Evolutionary conservation across 1,140 invertebrate genomes (phyloP), one percentile per base, ranked within the genome.

Genomic region (Whitmania pigra): DNA sequence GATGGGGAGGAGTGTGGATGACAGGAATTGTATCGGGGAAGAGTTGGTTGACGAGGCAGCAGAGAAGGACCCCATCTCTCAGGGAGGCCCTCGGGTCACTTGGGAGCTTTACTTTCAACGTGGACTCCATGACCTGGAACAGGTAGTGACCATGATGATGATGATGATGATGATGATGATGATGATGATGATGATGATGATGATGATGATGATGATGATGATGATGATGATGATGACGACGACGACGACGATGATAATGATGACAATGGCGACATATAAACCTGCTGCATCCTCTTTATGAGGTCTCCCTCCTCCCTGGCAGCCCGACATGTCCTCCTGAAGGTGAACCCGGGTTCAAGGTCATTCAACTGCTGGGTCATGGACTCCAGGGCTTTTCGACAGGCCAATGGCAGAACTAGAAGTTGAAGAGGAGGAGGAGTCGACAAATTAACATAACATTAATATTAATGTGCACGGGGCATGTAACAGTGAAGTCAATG

Each of bases 1-100:
- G 90, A 71, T 91, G 89, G 74, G 92, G 94, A 75, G 93, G 92
- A 77, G 95, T 92, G 84, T 94, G 92, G 73, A 96, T 94, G 78
- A 90, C 93, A 68, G 89, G 89, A 53, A 96, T 92, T 66, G 92
- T 88, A 76, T 91, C 85, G 15, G 93, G 91, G 75, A 88, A 86
- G 73, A 96, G 90, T 80, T 93, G 89, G 80, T 95, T 95, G 49
- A 92, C 92, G 73, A 96, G 84, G 83, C 95, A 92, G 80, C 93
- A 95, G 15, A 96, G 83, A 70, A 95, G 90, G 36, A 96, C 92
- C 43, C 93, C 93, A 81, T 95, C 93, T 43, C 87, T 87, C 69
- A 96, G 81, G 57, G 90, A 90, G 60, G 90, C 86, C n/a, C 89
- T 87, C 73, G 95, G 83, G 80, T 95, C 90, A 77, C 89, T 88